Conservation (phyloP, 2,888 invertebrate genomes). For the Acanthoscelides obtectus region DNA sequence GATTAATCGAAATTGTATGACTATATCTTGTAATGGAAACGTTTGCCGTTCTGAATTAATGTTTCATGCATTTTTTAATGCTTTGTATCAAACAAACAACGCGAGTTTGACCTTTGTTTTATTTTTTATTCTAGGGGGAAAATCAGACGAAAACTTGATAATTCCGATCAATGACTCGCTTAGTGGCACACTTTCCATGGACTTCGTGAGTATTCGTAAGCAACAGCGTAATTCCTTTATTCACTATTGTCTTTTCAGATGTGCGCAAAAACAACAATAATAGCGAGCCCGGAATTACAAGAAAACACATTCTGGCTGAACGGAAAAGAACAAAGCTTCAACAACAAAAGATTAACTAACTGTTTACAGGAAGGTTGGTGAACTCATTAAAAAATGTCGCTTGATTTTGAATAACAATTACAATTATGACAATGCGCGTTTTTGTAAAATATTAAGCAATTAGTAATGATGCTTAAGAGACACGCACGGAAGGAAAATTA, state of each 20-base stretch:
- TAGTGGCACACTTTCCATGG: constrained; percentile 82
- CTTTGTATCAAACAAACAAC: too few relatives aligned
- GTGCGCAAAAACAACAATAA: constrained; percentile 87
- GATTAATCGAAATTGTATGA: too few relatives aligned
- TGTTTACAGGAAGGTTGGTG: constrained; percentile 65
- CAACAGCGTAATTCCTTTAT: background rate
- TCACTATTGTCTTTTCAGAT: constrained; percentile 51
- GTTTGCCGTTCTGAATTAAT: too few relatives aligned
- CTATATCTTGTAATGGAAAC: too few relatives aligned
- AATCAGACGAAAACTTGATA: constrained; percentile 86
- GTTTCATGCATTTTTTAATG: too few relatives aligned
- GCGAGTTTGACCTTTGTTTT: constrained; percentile 51
- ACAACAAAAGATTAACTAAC: constrained; percentile 67
- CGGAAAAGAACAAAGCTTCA: constrained; percentile 71
- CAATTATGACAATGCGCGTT: background rate
- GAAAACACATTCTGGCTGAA: constrained; percentile 87
- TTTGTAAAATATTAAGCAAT: too few relatives aligned
- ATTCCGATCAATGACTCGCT: constrained; percentile 95
- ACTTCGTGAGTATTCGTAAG: constrained; percentile 56
- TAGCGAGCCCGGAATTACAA: constrained; percentile 65
- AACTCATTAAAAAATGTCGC: background rate
- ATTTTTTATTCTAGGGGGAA: constrained; percentile 72
- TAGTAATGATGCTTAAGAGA: too few relatives aligned
- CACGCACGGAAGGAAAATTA: too few relatives aligned
- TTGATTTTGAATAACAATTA: background rate